Evolutionary conservation across 1,140 invertebrate genomes (phyloP).

Genomic region (Oryctes rhinoceros): DNA sequence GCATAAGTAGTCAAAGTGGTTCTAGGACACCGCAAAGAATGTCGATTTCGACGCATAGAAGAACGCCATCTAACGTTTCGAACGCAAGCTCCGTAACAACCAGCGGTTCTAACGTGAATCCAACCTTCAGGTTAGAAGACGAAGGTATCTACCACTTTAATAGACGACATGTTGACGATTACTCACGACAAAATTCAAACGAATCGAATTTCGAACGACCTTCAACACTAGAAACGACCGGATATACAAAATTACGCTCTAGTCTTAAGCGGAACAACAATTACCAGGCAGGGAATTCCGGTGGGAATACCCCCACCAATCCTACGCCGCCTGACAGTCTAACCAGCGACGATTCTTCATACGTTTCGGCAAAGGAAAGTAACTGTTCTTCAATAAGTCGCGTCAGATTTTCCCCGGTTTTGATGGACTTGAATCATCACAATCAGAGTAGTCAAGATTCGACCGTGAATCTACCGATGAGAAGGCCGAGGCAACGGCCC

Average conservation of each 20-base stretch:
- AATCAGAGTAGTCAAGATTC: conserved; percentile 72
- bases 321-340: conserved; percentile 84
- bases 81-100: conserved; percentile 69
- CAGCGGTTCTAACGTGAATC: conserved; percentile 63
- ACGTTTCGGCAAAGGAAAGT: conserved; percentile 81
- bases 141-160: conserved; percentile 64
- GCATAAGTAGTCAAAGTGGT: conserved; percentile 62
- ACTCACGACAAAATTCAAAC: conserved; percentile 67
- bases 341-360: conserved; percentile 84
- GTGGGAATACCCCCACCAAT: conserved; percentile 81
- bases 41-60: conserved; percentile 66
- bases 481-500: conserved; percentile 63
- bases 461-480: conserved; percentile 69
- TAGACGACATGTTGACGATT: conserved; percentile 59
- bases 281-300: conserved; percentile 66
- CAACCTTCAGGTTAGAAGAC: conserved; percentile 72
- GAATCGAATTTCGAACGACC: conserved; percentile 72
- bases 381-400: conserved; percentile 69
- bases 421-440: conserved; percentile 64
- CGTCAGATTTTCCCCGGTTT: conserved; percentile 81
- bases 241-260: conserved; percentile 73
- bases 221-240: conserved; percentile 71
- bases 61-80: conserved; percentile 78
- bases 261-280: conserved; percentile 77
- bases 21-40: conserved; percentile 63